Conservation (phyloP, 2,113 vertebrate genomes). For the Dasypus novemcinctus region DNA sequence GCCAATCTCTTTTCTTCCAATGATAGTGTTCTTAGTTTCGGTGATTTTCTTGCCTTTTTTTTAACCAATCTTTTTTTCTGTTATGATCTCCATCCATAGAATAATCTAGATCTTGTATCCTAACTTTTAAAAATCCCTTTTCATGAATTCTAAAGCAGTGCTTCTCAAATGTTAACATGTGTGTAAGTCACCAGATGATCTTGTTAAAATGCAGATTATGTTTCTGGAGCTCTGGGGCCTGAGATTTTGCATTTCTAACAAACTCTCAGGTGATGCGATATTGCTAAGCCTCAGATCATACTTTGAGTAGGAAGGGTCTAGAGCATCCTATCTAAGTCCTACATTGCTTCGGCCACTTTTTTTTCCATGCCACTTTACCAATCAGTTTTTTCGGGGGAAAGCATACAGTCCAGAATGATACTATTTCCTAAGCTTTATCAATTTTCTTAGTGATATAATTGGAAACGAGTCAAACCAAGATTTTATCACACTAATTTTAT, state of each 20-base stretch:
- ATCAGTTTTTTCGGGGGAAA: background rate
- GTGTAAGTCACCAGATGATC: background rate
- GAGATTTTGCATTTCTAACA: background rate
- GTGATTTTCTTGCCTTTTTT: slow-evolving; percentile 11
- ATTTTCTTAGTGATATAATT: background rate
- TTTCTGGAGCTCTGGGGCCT: background rate
- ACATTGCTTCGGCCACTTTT: background rate
- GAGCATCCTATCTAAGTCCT: background rate
- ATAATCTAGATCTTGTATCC: background rate
- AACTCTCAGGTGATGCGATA: background rate
- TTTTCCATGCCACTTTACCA: background rate
- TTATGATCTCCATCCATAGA: background rate
- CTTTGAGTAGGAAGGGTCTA: background rate
- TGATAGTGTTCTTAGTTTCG: background rate
- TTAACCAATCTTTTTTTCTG: background rate
- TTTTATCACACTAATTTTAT: background rate
- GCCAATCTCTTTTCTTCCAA: background rate
- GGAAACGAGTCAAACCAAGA: slow-evolving; percentile 5
- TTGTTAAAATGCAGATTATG: background rate
- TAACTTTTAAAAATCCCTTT: background rate
- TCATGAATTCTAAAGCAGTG: background rate
- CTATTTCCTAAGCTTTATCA: slow-evolving; percentile 2
- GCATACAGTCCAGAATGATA: background rate
- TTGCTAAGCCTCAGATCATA: background rate
- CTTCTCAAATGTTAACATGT: background rate